Percentiles rank a stretch among this genome's conserved stretches.
Conservation (phyloP, 2,113 vertebrate species). For the Cettia cetti region DNA sequence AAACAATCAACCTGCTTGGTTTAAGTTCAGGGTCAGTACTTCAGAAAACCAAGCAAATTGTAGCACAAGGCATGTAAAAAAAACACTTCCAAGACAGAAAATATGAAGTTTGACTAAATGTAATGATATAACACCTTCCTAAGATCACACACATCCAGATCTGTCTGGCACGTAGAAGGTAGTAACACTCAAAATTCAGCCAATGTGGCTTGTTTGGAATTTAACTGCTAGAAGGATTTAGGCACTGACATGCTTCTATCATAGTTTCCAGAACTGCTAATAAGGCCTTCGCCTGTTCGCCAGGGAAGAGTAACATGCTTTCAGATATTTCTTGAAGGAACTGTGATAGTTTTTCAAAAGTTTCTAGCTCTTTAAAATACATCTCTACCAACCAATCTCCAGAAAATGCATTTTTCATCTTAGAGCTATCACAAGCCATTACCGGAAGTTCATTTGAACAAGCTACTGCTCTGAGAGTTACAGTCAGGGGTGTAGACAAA, state of each 20-base stretch:
- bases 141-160: neutral
- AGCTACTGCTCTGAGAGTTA: slow-evolving; percentile 43
- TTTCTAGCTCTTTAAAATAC: slow-evolving; percentile 78
- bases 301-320: slow-evolving; percentile 61
- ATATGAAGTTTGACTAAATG: neutral
- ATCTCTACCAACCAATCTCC: slow-evolving; percentile 73
- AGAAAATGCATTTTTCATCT: slow-evolving; percentile 65
- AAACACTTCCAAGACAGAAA: neutral
- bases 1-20: neutral
- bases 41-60: neutral
- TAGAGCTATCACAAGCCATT: slow-evolving; percentile 2
- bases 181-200: neutral
- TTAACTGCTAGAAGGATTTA: neutral
- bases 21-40: neutral
- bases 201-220: neutral
- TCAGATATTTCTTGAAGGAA: slow-evolving; percentile 73
- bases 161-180: neutral
- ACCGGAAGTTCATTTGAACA: slow-evolving; percentile 15
- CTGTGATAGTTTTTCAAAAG: slow-evolving; percentile 77
- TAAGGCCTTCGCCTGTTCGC: slow-evolving; percentile 77
- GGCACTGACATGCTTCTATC: slow-evolving; percentile 54
- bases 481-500: slow-evolving; percentile 67
- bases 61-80: accelerated
- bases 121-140: neutral
- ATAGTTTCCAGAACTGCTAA: slow-evolving; percentile 78